Base-by-base conservation (phyloP, 2,113 vertebrate species). In the Solenodon paradoxus region DNA sequence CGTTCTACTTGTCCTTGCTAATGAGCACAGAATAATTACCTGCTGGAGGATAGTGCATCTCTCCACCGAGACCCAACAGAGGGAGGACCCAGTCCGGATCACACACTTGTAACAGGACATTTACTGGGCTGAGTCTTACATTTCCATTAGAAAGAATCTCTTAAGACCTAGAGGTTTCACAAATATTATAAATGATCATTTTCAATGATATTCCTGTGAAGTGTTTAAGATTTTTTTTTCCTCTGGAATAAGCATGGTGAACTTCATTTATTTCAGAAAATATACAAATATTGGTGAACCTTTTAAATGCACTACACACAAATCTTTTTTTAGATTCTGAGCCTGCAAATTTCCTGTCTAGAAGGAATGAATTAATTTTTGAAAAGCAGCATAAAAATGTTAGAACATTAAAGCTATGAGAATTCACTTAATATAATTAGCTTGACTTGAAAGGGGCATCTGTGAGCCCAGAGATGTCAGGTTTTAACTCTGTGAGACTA, bases 321-420 rank as follows among this genome's bases (percentile, higher is more conserved):
- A 96, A 97, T 97, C 74, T 63, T 92, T 38, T 94, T 95, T 92
- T 84, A 90, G 96, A 86, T 72, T 42, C 42, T 64, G 78, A 74
- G 75, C 91, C 94, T 35, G 38, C 71, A 93, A 75, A 95, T 96
- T 77, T 96, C 42, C 88, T 63, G 32, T 90, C 51, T 96, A 38
- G 90, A 72, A 96, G 90, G 95, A 97, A 94, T 91, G 66, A 95
- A 2, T 98, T 97, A 95, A 96, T 69, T 95, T 32, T 45, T 2
- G 77, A 95, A 93, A 83, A 97, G 86, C 47, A 40, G 40, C 63
- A 7, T 90, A 78, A 53, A 88, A 5, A 72, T 63, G 89, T 92
- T 53, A 42, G 77, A n/a, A 47, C 35, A 30, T 77, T 45, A 75
- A 92, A 94, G 79, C 71, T 57, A 42, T 69, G 8, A 51, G 28